Percentiles rank a stretch among this genome's conserved stretches.
These are phyloP conservation scores for Notothenia rossii DNA, from an alignment of 2,113 vertebrate genomes.

Conservation along the genomic window DNA sequence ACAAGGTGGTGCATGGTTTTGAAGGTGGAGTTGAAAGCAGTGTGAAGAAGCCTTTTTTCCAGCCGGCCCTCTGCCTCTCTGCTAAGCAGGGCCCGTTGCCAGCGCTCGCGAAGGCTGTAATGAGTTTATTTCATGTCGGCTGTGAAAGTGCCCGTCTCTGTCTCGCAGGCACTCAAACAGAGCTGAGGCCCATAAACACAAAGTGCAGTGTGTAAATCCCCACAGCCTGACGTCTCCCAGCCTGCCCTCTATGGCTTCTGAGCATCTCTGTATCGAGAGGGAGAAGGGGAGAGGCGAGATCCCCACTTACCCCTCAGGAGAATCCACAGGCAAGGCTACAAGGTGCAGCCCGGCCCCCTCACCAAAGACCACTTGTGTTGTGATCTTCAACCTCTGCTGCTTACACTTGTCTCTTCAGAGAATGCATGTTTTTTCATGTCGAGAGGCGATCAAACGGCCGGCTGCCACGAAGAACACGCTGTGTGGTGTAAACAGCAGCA, in stretches of 20 bases:
- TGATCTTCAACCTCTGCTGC: slow-evolving; percentile 34
- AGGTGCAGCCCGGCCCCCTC: slow-evolving; percentile 23
- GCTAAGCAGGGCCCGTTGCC: slow-evolving; percentile 66
- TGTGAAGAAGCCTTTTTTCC: slow-evolving; percentile 56
- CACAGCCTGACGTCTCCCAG: slow-evolving; percentile 65
- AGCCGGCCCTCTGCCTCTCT: slow-evolving; percentile 51
- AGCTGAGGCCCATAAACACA: slow-evolving; percentile 80
- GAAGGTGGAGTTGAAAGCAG: slow-evolving; percentile 57
- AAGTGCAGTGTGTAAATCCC: slow-evolving; percentile 81
- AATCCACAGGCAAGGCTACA: slow-evolving; percentile 28
- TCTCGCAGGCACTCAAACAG: slow-evolving; percentile 78
- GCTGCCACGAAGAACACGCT: slow-evolving; percentile 11
- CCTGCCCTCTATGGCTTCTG: slow-evolving; percentile 65
- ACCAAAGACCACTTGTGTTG: slow-evolving; percentile 35
- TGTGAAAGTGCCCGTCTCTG: slow-evolving; percentile 78
- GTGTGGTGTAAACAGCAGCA: slow-evolving; percentile 39
- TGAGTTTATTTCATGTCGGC: slow-evolving; percentile 83
- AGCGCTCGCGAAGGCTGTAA: slow-evolving; percentile 73
- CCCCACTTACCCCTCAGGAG: slow-evolving; percentile 47
- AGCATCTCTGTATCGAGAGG: slow-evolving; percentile 74
- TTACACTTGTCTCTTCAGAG: slow-evolving; percentile 27
- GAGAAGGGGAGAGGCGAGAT: slow-evolving; percentile 48
- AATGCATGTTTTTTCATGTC: slow-evolving; percentile 26
- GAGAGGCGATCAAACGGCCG: slow-evolving; percentile 27
- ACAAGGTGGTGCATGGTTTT: slow-evolving; percentile 47